Evolutionary conservation across 2,888 invertebrate genomes (phyloP).

Genomic region (Isoperla grammatica): DNA sequence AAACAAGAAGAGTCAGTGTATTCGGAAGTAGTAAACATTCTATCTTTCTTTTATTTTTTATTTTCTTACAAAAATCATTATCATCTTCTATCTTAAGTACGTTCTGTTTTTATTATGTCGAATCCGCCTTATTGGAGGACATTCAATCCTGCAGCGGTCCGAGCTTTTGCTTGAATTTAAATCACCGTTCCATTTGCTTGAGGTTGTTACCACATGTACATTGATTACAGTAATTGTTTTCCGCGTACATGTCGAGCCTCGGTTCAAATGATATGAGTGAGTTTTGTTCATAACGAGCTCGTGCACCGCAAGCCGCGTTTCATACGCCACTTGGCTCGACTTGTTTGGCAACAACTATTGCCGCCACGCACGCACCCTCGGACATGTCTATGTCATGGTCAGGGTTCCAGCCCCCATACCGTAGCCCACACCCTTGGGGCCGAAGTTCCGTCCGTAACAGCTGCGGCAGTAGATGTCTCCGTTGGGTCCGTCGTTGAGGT

Average conservation of each 20-base stretch:
- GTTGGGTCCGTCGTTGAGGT: constrained; percentile 85
- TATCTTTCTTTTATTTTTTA: not conserved
- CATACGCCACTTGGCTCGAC: constrained; percentile 6
- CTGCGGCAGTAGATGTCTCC: constrained; percentile 90
- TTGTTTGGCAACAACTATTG: constrained; percentile 16
- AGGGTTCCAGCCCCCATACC: constrained; percentile 88
- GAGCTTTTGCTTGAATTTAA: no score
- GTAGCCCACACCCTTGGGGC: constrained; percentile 84
- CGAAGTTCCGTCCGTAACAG: constrained; percentile 82
- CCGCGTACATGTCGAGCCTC: no score
- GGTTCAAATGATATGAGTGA: no score
- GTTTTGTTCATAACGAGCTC: not conserved
- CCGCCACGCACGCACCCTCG: not conserved
- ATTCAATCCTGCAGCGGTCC: no score
- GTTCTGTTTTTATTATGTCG: no score
- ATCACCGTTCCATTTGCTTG: no score
- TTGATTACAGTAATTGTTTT: no score
- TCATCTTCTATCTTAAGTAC: no score
- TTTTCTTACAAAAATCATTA: not conserved
- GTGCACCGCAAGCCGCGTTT: not conserved
- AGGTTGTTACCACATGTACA: no score
- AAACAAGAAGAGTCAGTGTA: constrained; percentile 16
- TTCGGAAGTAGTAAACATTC: not conserved
- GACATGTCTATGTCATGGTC: constrained; percentile 67
- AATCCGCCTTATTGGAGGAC: no score